A percentile compares a stretch with the other conserved stretches of the same genome.
phyloP scores from a whole-genome alignment of 2,797 vertebrate species.

The Hydrophis major region DNA sequence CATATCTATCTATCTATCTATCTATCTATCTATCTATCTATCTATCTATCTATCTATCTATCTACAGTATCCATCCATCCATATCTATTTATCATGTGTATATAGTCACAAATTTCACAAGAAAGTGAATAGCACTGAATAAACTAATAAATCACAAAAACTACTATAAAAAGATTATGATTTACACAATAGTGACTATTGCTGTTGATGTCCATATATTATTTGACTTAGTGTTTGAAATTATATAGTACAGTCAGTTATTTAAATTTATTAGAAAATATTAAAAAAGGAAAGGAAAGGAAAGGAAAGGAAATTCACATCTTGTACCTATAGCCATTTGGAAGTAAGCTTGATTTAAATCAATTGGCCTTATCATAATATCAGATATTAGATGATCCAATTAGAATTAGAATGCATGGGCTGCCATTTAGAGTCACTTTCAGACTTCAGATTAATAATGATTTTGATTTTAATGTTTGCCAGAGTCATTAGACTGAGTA shows the following conservation, averaged over 20 bases:
- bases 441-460: neutral
- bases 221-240: neutral
- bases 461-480: neutral
- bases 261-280: neutral
- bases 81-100: too few relatives aligned
- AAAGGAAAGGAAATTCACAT: neutral
- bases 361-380: neutral
- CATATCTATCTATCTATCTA: too few relatives aligned
- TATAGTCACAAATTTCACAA: too few relatives aligned
- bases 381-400: neutral
- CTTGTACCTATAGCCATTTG: neutral
- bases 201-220: neutral
- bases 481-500: neutral
- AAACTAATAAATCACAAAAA: too few relatives aligned
- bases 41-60: too few relatives aligned
- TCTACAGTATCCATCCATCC: too few relatives aligned
- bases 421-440: neutral
- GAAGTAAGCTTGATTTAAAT: neutral
- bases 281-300: neutral
- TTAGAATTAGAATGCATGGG: neutral
- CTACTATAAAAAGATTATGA: neutral
- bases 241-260: neutral
- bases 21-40: too few relatives aligned
- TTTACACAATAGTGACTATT: neutral
- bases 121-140: too few relatives aligned